These are phyloP conservation scores for Oligia latruncula DNA, from an alignment of 2,888 invertebrate species.

Conservation along the genomic window DNA sequence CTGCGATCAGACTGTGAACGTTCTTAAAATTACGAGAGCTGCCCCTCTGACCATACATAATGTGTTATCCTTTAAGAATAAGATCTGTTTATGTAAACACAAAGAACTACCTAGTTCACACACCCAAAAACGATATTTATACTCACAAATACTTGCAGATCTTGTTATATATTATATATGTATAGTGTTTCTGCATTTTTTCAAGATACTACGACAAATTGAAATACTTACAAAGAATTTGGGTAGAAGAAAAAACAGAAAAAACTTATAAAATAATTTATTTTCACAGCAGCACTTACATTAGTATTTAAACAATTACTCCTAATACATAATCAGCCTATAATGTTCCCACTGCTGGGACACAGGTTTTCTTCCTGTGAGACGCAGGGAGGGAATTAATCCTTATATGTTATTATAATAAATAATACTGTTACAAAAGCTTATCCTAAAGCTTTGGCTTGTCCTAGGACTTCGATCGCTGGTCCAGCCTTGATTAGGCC, in stretches of 20 bases:
- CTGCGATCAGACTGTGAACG: too few species aligned
- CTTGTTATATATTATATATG: too few species aligned
- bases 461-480: constrained; percentile 75
- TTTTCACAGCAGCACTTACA: constrained; percentile 28
- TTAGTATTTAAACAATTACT: constrained; percentile 20
- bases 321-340: neutral
- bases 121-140: too few species aligned
- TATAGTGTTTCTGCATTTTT: neutral
- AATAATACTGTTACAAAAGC: neutral
- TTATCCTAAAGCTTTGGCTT: constrained; percentile 72
- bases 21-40: too few species aligned
- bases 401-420: neutral
- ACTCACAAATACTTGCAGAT: neutral
- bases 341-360: neutral
- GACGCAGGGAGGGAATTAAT: neutral
- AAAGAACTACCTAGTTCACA: too few species aligned
- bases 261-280: constrained; percentile 17
- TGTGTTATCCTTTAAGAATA: too few species aligned
- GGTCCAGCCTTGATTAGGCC: constrained; percentile 81
- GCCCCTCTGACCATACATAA: too few species aligned
- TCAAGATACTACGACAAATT: too few species aligned
- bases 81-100: too few species aligned
- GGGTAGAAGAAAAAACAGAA: neutral
- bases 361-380: too few species aligned
- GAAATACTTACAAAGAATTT: neutral